phyloP scores from a whole-genome alignment of 2,888 invertebrate genomes.

The Chalcis sispes region DNA sequence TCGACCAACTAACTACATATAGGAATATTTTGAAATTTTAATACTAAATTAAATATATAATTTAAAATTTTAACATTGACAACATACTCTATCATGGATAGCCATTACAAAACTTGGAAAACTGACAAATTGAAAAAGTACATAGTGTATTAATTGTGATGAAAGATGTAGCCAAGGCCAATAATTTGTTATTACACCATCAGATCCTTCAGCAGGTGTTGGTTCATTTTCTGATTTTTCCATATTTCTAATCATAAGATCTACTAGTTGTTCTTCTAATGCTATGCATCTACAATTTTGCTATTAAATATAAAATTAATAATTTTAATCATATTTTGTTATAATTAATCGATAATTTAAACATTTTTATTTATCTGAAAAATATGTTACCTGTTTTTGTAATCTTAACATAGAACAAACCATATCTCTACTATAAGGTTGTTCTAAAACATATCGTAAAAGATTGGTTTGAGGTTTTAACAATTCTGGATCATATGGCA shows the following conservation, averaged over 20 bases:
- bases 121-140: conserved; percentile 94
- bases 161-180: conserved; percentile 96
- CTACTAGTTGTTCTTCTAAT: conserved; percentile 94
- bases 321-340: no score
- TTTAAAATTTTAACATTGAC: not conserved
- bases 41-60: conserved; percentile 6
- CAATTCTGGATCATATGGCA: conserved; percentile 93
- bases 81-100: conserved; percentile 86
- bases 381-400: conserved; percentile 85
- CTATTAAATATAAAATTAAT: conserved; percentile 67
- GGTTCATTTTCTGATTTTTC: conserved; percentile 88
- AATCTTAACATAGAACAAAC: conserved; percentile 96
- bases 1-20: conserved; percentile 81
- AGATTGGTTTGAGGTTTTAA: conserved; percentile 92
- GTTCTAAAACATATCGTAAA: conserved; percentile 92
- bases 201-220: conserved; percentile 78
- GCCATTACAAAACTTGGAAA: conserved; percentile 95
- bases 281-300: conserved; percentile 91
- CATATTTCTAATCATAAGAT: conserved; percentile 93
- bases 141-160: conserved; percentile 95
- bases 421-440: conserved; percentile 97
- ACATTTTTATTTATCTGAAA: conserved; percentile 10
- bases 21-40: conserved; percentile 35
- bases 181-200: conserved; percentile 82
- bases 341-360: not conserved